These are phyloP conservation scores for Myathropa florea DNA, from an alignment of 2,888 invertebrate genomes.

Conservation along the genomic window DNA sequence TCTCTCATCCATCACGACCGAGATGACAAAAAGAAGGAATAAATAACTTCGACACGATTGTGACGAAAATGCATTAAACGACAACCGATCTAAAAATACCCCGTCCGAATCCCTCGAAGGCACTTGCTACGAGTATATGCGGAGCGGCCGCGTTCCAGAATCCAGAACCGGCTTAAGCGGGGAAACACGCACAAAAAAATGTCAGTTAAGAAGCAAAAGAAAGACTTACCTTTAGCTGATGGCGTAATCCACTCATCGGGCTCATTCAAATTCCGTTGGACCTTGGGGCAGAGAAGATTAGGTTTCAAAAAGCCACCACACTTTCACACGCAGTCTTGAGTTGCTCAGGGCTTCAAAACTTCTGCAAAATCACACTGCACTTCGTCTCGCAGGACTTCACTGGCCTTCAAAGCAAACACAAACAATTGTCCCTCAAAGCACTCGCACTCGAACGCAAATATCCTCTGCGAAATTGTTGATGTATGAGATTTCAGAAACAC, in stretches of 20 bases:
- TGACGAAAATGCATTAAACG: slow-evolving; percentile 16
- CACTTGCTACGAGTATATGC: background rate
- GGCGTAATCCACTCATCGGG: slow-evolving; percentile 80
- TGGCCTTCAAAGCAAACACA: background rate
- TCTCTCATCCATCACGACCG: slow-evolving; percentile 10
- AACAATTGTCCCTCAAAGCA: background rate
- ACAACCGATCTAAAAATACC: slow-evolving; percentile 2
- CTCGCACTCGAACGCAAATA: background rate
- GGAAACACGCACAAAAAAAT: background rate
- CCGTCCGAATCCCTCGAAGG: background rate
- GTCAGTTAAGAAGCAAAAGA: background rate
- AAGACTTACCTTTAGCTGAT: slow-evolving; percentile 79
- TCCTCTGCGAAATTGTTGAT: slow-evolving; percentile 47
- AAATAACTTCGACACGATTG: background rate
- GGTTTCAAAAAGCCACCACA: slow-evolving; percentile 9
- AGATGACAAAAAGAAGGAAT: background rate
- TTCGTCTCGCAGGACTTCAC: slow-evolving; percentile 6
- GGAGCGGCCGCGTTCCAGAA: no score
- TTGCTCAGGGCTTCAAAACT: background rate
- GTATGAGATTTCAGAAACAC: slow-evolving; percentile 18
- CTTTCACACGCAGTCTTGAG: slow-evolving; percentile 8
- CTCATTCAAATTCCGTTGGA: slow-evolving; percentile 75
- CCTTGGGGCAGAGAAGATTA: slow-evolving; percentile 5
- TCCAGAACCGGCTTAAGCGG: slow-evolving; percentile 20
- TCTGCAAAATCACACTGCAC: background rate